Percentiles rank a stretch among this genome's conserved stretches.
Evolutionary conservation across 37 sponge, comb jelly and placozoan species (phyloP).

Genomic region (Crambe crambe): DNA sequence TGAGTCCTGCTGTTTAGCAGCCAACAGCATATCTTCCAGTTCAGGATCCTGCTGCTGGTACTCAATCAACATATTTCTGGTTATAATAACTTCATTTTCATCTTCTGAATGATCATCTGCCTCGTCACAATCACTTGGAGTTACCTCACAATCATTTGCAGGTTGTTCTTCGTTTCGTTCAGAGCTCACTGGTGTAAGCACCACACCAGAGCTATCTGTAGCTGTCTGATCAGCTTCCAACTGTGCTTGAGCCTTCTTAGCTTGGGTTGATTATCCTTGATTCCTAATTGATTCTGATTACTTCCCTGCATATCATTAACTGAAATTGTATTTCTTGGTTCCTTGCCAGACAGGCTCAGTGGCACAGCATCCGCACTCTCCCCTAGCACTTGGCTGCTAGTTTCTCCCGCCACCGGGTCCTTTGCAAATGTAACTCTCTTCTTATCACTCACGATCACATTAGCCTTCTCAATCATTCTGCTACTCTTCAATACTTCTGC

Average conservation of each 20-base stretch:
- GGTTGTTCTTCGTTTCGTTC: neutral
- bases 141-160: neutral
- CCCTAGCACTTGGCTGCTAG: neutral
- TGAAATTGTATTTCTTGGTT: too few relatives aligned
- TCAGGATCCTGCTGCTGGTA: neutral
- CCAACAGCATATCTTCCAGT: neutral
- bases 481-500: too few relatives aligned
- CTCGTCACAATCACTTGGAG: neutral
- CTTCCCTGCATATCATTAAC: too few relatives aligned
- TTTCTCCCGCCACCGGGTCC: neutral
- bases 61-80: neutral
- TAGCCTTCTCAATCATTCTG: neutral
- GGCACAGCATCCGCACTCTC: neutral
- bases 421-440: neutral
- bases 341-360: neutral
- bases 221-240: neutral
- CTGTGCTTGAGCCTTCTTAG: neutral
- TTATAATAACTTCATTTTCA: neutral
- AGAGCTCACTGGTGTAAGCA: neutral
- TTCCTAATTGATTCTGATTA: too few relatives aligned
- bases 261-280: neutral
- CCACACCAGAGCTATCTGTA: neutral
- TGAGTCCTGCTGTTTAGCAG: neutral
- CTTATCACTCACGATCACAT: neutral
- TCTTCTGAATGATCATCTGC: too few relatives aligned